Evolutionary conservation across 2,888 invertebrate genomes (phyloP), one percentile per base, ranked within the genome.

Genomic region (Drosophila gaucha): DNA sequence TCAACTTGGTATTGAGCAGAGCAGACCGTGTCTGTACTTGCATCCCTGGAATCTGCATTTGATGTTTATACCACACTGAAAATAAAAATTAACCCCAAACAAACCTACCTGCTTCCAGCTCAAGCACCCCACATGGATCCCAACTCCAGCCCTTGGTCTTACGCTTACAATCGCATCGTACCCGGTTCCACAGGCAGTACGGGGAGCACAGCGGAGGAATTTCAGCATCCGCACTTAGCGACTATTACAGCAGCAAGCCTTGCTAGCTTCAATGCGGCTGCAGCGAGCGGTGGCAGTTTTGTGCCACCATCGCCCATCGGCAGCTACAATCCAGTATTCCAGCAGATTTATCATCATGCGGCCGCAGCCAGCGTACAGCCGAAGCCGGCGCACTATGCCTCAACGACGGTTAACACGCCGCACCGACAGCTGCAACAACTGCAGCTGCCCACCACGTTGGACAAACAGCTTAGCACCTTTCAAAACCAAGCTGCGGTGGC

Each of bases 61-160:
- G 50, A 50, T 64, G 66, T 64, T 65, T 66, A 43, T 57, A 16
- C 31, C 39, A 47, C 30, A n/a, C 18, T 20, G 47, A 55, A 64
- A 46, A 43, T 20, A 46, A 50, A 59, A 56, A 44, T 52, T 38
- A 49, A 57, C 39, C 22, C 30, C 18, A 59, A 64, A 60, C 24
- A 41, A 41, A 39, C 24, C 24, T 41, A 26, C 46, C 60, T 72
- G 54, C 49, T 73, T 73, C 46, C 67, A 70, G 70, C 55, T 57
- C 59, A 67, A 69, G 73, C 62, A 70, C 64, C 51, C 59, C 77
- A 68, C 71, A 97, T 97, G 96, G 97, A 97, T 95, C 96, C 96
- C 92, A 91, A 91, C 75, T 96, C 96, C 92, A 96, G 96, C 93
- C 96, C 96, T 93, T 97, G 97, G 97, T 94, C 95, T 91, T 95